Evolutionary conservation across 2,888 invertebrate species (phyloP).

Genomic region (Drosophila mulleri): DNA sequence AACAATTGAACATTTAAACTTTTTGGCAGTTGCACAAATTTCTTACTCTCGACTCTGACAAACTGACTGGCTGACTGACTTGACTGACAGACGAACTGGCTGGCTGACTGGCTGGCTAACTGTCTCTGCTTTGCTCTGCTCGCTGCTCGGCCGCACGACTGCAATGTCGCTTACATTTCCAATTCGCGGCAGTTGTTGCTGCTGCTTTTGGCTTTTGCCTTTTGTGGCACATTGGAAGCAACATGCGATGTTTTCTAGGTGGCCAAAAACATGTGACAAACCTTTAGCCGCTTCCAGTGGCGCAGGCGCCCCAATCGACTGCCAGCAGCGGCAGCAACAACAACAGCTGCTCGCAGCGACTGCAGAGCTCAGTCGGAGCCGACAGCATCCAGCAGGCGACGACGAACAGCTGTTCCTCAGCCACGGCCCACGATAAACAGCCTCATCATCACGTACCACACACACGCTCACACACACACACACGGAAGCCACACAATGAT

Average conservation of each 20-base stretch:
- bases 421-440: slow-evolving; percentile 7
- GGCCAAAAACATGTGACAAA: slow-evolving; percentile 66
- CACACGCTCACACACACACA: neutral
- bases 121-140: slow-evolving; percentile 33
- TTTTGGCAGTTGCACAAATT: slow-evolving; percentile 54
- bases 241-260: slow-evolving; percentile 54
- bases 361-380: slow-evolving; percentile 26
- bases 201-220: slow-evolving; percentile 38
- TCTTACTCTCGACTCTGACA: slow-evolving; percentile 18
- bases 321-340: slow-evolving; percentile 37
- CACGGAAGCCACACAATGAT: neutral
- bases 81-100: slow-evolving; percentile 13
- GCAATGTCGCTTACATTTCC: slow-evolving; percentile 54
- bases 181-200: slow-evolving; percentile 43
- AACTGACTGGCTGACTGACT: slow-evolving; percentile 13
- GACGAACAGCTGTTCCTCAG: slow-evolving; percentile 52
- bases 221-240: slow-evolving; percentile 77
- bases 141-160: slow-evolving; percentile 44
- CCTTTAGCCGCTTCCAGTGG: slow-evolving; percentile 63
- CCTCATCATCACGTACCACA: slow-evolving; percentile 15
- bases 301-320: slow-evolving; percentile 57
- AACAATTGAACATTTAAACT: slow-evolving; percentile 58
- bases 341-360: slow-evolving; percentile 67
- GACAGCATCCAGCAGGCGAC: slow-evolving; percentile 30
- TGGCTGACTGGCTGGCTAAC: slow-evolving; percentile 27